Base-by-base conservation (phyloP, 2,797 vertebrate species). In the Enteromius afrohamiltoni region DNA sequence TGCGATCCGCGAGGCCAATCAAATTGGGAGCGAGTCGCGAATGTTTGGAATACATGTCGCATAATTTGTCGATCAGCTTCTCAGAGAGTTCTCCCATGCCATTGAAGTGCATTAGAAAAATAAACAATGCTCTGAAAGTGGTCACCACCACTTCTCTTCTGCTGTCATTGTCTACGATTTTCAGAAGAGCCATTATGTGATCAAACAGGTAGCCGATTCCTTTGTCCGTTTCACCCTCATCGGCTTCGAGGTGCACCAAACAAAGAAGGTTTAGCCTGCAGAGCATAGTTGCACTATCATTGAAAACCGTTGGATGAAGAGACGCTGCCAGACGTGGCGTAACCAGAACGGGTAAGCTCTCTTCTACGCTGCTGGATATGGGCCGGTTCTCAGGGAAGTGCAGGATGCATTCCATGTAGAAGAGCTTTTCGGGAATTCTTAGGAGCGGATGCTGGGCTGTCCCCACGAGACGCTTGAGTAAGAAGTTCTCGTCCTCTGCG, bases 301-400 rank as follows among this genome's bases (percentile, higher is more conserved):
- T 93, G 80, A 97, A 95, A 78, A 97, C 92, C 0, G 93, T 95
- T 9, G 97, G 97, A 67, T 95, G 91, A 1, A 98, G 92, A 1
- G 92, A 92, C 0, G 85, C 87, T 0, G 95, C 94, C 0, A 96
- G 90, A 34, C 69, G 93, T 0, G 95, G 94, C 0, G 95, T 95
- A 7, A 98, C 91, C 76, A 96, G 92, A 83, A 97, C 94, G 0
- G 96, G 97, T 31, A 94, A 87, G 5, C 88, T 88, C 86, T 97
- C 97, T 0, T 96, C 95, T 0, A 91, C 88, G 0, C 92, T 86
- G 0, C 93, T 91, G 68, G 94, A 90, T 80, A 98, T 94, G 0
- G 97, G 97, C 6, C 95, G 94, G 90, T 98, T 98, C 91, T 98
- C 97, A 0, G 97, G 97, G 71, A 97, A 97, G 91, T 94, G 94